Conservation (phyloP, 2,888 invertebrate species). For the Hoplodrina blanda region DNA sequence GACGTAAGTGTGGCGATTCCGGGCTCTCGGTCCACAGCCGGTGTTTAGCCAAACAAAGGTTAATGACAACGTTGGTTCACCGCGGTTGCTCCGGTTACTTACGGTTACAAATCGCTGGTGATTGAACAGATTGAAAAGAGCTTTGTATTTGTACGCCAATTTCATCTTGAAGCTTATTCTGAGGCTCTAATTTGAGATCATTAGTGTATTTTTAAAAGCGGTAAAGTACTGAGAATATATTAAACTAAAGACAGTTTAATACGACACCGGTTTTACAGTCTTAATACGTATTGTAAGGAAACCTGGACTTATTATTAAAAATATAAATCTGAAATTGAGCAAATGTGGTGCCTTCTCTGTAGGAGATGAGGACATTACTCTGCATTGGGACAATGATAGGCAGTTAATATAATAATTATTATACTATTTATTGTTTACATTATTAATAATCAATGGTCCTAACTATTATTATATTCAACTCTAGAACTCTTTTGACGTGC, state of each 20-base stretch:
- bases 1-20: not conserved
- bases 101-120: constrained; percentile 43
- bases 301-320: too few relatives aligned
- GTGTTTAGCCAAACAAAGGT: constrained; percentile 51
- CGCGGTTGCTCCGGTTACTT: constrained; percentile 12
- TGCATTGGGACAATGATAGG: too few relatives aligned
- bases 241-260: not conserved
- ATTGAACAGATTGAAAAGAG: constrained; percentile 23
- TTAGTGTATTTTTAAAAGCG: constrained; percentile 33
- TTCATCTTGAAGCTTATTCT: constrained; percentile 47
- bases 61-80: constrained; percentile 29
- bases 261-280: not conserved
- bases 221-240: not conserved
- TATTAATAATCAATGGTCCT: too few relatives aligned
- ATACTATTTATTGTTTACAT: too few relatives aligned
- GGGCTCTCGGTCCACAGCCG: not conserved
- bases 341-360: too few relatives aligned
- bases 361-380: too few relatives aligned
- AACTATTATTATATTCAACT: too few relatives aligned
- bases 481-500: too few relatives aligned
- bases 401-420: too few relatives aligned
- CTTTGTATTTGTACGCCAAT: constrained; percentile 33
- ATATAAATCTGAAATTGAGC: too few relatives aligned
- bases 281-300: not conserved
- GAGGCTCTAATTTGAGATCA: constrained; percentile 39